Conservation (phyloP, 2,888 invertebrate genomes). For the Agonopterix subpropinquella region DNA sequence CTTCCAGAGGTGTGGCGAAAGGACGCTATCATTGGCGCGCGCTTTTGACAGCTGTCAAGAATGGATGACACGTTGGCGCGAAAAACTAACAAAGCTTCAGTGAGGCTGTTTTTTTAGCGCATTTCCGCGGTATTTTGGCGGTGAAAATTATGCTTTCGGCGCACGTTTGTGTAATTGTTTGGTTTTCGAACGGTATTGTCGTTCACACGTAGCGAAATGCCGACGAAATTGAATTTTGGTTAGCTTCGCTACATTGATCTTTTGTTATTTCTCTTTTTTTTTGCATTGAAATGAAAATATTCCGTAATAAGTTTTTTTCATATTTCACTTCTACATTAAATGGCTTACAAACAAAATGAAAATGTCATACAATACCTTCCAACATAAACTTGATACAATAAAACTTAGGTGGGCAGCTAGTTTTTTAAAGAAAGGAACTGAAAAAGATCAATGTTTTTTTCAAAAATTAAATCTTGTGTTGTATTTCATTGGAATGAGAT, state of each 20-base stretch:
- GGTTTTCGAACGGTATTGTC: slow-evolving; percentile 57
- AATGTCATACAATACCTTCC: no score
- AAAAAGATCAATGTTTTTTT: no score
- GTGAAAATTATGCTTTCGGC: slow-evolving; percentile 68
- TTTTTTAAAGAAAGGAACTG: no score
- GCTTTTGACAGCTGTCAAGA: slow-evolving; percentile 71
- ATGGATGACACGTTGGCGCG: slow-evolving; percentile 58
- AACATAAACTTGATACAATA: no score
- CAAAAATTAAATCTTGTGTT: no score
- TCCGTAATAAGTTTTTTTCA: no score
- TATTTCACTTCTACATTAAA: no score
- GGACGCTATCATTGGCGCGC: slow-evolving; percentile 42
- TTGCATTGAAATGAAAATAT: no score
- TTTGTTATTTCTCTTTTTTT: not conserved
- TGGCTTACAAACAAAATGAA: no score
- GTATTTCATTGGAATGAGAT: no score
- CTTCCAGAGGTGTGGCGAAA: slow-evolving; percentile 35
- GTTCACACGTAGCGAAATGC: slow-evolving; percentile 38
- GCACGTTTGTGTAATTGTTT: slow-evolving; percentile 72
- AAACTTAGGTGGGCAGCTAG: no score
- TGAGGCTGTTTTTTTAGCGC: slow-evolving; percentile 31
- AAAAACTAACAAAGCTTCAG: slow-evolving; percentile 58
- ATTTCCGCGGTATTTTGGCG: slow-evolving; percentile 48
- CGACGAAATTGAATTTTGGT: slow-evolving; percentile 67
- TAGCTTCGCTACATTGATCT: slow-evolving; percentile 29